A percentile compares a stretch with the other conserved stretches of the same genome.
Evolutionary conservation across 2,888 invertebrate genomes (phyloP).

Genomic region (Pseudococcus viburni): DNA sequence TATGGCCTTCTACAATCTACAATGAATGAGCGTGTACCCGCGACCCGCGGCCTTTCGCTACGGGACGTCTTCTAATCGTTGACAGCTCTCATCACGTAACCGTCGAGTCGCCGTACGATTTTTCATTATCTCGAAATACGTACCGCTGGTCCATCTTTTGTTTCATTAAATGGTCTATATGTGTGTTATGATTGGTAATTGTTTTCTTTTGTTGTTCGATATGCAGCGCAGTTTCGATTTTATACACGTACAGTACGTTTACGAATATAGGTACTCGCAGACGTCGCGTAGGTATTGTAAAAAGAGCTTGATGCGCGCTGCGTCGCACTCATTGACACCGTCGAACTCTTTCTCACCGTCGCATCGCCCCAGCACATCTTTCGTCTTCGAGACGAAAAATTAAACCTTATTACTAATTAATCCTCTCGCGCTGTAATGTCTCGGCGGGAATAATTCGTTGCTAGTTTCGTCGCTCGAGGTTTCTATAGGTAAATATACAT

Average conservation of each 20-base stretch:
- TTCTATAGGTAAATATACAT: background rate
- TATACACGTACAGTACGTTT: background rate
- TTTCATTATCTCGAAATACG: slow-evolving; percentile 55
- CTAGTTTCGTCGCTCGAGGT: background rate
- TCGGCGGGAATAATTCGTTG: slow-evolving; percentile 37
- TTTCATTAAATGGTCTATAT: slow-evolving; percentile 62
- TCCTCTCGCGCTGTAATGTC: background rate
- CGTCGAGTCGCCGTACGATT: slow-evolving; percentile 40
- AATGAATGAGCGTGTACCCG: slow-evolving; percentile 41
- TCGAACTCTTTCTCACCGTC: background rate
- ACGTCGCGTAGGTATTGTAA: background rate
- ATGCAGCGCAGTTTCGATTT: background rate
- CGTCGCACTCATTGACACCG: background rate
- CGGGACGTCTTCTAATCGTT: slow-evolving; percentile 62
- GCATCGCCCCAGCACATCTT: background rate
- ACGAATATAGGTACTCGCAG: background rate
- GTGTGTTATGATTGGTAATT: slow-evolving; percentile 66
- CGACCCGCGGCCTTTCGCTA: slow-evolving; percentile 30
- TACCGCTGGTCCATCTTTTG: slow-evolving; percentile 56
- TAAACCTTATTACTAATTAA: slow-evolving; percentile 33
- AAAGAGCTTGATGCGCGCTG: background rate
- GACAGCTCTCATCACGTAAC: slow-evolving; percentile 61
- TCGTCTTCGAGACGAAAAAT: background rate
- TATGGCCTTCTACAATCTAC: background rate
- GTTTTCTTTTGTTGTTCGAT: slow-evolving; percentile 62